Conservation (phyloP, 2,797 vertebrate genomes). For the Remorina albescens region DNA sequence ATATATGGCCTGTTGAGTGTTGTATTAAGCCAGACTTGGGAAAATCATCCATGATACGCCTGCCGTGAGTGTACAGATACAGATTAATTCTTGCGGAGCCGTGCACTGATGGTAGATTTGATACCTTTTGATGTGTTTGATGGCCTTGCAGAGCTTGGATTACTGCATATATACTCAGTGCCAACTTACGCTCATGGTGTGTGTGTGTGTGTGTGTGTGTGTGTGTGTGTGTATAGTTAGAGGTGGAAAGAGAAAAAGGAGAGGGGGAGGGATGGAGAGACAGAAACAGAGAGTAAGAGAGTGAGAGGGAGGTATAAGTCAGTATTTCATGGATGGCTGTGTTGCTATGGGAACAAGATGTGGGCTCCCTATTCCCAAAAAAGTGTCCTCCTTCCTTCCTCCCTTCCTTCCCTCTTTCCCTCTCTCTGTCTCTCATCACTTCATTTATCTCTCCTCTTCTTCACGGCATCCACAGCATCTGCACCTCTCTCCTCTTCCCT, state of each 20-base stretch:
- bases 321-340: conserved; percentile 87
- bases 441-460: conserved; percentile 67
- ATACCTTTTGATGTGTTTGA: conserved; percentile 64
- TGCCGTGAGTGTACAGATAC: conserved; percentile 1
- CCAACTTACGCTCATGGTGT: conserved; percentile 70
- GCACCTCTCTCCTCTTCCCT: conserved; percentile 61
- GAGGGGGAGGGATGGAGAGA: conserved; percentile 75
- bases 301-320: conserved; percentile 81
- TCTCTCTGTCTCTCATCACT: conserved; percentile 69
- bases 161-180: conserved; percentile 60
- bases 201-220: conserved; percentile 65
- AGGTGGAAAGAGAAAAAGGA: conserved; percentile 64
- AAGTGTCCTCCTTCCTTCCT: conserved; percentile 84
- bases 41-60: background rate
- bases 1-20: conserved; percentile 7
- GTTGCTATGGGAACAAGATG: conserved; percentile 91
- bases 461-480: conserved; percentile 56
- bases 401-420: conserved; percentile 68
- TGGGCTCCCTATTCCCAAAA: conserved; percentile 86
- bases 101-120: conserved; percentile 48
- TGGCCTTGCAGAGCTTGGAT: conserved; percentile 64
- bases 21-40: background rate
- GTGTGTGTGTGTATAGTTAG: conserved; percentile 68
- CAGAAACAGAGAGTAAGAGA: conserved; percentile 74
- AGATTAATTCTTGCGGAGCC: conserved; percentile 20